These are phyloP conservation scores for Hylia prasina DNA, from an alignment of 2,113 vertebrate species.

Conservation along the genomic window DNA sequence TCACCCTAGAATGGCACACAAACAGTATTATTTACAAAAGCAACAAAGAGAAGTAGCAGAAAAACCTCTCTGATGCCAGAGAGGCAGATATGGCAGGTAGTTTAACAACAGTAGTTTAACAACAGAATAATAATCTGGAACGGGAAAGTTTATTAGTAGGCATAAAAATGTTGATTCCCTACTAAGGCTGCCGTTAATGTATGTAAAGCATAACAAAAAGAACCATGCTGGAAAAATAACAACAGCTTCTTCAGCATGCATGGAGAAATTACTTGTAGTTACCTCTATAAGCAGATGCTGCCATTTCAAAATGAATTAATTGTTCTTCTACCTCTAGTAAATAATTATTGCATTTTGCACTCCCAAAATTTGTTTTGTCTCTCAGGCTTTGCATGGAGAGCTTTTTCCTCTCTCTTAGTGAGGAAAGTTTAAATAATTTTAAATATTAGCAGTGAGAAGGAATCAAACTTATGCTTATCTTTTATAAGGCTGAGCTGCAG, in stretches of 20 bases:
- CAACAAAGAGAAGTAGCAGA: background rate
- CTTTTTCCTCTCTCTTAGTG: background rate
- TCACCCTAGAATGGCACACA: background rate
- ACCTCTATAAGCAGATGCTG: background rate
- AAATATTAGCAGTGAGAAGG: background rate
- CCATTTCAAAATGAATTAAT: background rate
- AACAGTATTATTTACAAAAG: background rate
- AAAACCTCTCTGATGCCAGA: background rate
- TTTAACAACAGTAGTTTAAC: slow-evolving; percentile 16
- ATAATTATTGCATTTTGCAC: background rate
- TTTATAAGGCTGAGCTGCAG: background rate
- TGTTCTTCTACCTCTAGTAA: background rate
- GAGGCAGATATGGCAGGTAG: too few species aligned
- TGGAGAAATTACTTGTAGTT: background rate
- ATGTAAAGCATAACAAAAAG: background rate
- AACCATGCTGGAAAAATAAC: background rate
- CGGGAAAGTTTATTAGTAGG: background rate
- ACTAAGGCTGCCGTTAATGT: background rate
- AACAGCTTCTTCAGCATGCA: background rate
- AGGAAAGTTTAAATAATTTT: background rate
- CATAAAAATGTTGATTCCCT: background rate
- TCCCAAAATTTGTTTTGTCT: background rate
- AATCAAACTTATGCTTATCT: background rate
- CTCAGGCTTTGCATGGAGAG: background rate
- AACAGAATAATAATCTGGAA: background rate